Conservation (phyloP, 1,140 invertebrate genomes). For the Drosophila willistoni region DNA sequence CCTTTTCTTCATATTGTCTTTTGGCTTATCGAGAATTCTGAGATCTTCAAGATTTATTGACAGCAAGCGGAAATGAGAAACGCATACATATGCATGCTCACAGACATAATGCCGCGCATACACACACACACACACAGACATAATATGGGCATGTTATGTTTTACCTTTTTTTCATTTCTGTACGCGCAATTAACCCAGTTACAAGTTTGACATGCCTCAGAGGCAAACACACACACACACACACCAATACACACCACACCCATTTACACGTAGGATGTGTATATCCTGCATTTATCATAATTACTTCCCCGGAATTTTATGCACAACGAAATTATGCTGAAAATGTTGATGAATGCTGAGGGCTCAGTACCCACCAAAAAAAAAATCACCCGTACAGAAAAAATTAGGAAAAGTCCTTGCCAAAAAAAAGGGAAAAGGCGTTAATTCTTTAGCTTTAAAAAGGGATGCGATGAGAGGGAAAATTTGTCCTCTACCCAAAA, state of each 20-base stretch:
- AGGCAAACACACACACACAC: slow-evolving; percentile 38
- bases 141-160: slow-evolving; percentile 20
- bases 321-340: slow-evolving; percentile 49
- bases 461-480: too few species aligned
- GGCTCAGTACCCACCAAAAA: slow-evolving; percentile 24
- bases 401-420: slow-evolving; percentile 1
- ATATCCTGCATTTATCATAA: slow-evolving; percentile 81
- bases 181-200: slow-evolving; percentile 80
- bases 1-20: slow-evolving; percentile 10
- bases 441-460: background rate
- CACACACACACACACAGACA: background rate
- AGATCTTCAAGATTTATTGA: slow-evolving; percentile 77
- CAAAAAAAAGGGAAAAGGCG: slow-evolving; percentile 1
- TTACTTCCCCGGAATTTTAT: slow-evolving; percentile 76
- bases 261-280: slow-evolving; percentile 29
- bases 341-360: slow-evolving; percentile 55
- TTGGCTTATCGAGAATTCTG: slow-evolving; percentile 44
- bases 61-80: slow-evolving; percentile 56
- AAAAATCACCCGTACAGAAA: background rate
- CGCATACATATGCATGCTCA: slow-evolving; percentile 13
- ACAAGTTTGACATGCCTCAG: slow-evolving; percentile 79
- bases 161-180: slow-evolving; percentile 69
- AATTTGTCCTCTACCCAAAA: too few species aligned
- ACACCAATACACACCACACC: slow-evolving; percentile 38
- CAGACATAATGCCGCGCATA: slow-evolving; percentile 23